These are phyloP conservation scores for Drosophila engyochracea DNA, from an alignment of 2,888 invertebrate species.

Conservation along the genomic window DNA sequence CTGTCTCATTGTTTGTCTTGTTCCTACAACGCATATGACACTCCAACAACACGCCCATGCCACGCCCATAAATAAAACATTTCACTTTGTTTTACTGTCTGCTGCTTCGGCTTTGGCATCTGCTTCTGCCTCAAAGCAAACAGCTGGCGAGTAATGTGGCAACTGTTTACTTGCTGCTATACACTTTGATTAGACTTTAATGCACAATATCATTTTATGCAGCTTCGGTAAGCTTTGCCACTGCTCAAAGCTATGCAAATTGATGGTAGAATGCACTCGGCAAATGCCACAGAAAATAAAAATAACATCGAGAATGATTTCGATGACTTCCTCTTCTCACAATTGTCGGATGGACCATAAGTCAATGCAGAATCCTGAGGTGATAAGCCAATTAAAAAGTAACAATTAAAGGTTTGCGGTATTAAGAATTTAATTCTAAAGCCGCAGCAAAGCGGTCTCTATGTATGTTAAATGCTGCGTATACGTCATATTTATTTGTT, in stretches of 20 bases:
- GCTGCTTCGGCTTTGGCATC: conserved; percentile 12
- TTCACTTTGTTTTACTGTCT: conserved; percentile 77
- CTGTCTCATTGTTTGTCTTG: conserved; percentile 74
- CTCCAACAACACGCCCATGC: conserved; percentile 68
- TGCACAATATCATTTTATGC: conserved; percentile 69
- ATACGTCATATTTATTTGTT: conserved; percentile 18
- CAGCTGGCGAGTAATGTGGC: conserved; percentile 30
- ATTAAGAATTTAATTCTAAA: conserved; percentile 31
- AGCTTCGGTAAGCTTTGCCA: conserved; percentile 44
- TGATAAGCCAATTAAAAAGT: conserved; percentile 59
- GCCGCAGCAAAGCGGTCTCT: conserved; percentile 51
- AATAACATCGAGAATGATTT: conserved; percentile 44
- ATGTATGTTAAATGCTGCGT: conserved; percentile 25
- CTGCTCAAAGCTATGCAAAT: conserved; percentile 63
- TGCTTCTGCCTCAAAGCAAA: conserved; percentile 34
- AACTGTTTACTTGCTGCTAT: conserved; percentile 50
- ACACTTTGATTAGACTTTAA: conserved; percentile 80
- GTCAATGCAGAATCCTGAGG: conserved; percentile 50
- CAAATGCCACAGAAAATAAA: conserved; percentile 28
- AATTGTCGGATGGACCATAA: conserved; percentile 28
- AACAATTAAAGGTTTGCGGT: conserved; percentile 48
- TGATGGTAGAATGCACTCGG: conserved; percentile 60
- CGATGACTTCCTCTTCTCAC: conserved; percentile 2
- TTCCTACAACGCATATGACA: conserved; percentile 79
- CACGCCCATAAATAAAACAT: conserved; percentile 77